phyloP scores from a whole-genome alignment of 2,113 vertebrate genomes.

The Pseudorasbora parva region DNA sequence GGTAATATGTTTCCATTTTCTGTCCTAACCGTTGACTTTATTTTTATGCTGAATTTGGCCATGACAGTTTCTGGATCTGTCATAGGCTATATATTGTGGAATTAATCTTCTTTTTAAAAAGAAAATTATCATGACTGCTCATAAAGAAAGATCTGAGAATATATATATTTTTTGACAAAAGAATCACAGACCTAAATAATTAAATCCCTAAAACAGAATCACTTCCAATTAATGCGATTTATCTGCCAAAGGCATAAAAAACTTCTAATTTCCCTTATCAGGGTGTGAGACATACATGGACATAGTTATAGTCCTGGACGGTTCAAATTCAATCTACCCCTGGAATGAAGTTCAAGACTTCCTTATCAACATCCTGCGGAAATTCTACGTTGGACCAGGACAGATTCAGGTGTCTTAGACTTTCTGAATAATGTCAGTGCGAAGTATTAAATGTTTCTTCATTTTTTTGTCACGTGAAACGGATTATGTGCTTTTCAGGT shows the following conservation, averaged over 20 bases:
- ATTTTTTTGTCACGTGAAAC: background rate
- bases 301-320: conserved; percentile 95
- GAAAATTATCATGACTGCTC: conserved; percentile 18
- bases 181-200: background rate
- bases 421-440: background rate
- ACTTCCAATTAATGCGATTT: background rate
- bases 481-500: conserved; percentile 76
- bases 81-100: conserved; percentile 14
- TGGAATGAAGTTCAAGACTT: conserved; percentile 97
- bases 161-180: background rate
- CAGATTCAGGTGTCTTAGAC: conserved; percentile 89
- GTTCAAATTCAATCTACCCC: conserved; percentile 97
- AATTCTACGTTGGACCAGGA: conserved; percentile 93
- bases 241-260: conserved; percentile 1
- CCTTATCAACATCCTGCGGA: conserved; percentile 94
- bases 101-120: background rate
- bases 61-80: conserved; percentile 22
- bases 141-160: background rate
- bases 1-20: conserved; percentile 38
- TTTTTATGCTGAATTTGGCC: conserved; percentile 29
- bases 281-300: conserved; percentile 98
- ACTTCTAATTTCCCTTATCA: conserved; percentile 61
- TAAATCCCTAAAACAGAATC: background rate
- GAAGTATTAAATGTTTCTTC: background rate
- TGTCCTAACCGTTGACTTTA: background rate